These are phyloP conservation scores for Catamblyrhynchus diadema DNA, from an alignment of 2,797 vertebrate species.

Conservation along the genomic window DNA sequence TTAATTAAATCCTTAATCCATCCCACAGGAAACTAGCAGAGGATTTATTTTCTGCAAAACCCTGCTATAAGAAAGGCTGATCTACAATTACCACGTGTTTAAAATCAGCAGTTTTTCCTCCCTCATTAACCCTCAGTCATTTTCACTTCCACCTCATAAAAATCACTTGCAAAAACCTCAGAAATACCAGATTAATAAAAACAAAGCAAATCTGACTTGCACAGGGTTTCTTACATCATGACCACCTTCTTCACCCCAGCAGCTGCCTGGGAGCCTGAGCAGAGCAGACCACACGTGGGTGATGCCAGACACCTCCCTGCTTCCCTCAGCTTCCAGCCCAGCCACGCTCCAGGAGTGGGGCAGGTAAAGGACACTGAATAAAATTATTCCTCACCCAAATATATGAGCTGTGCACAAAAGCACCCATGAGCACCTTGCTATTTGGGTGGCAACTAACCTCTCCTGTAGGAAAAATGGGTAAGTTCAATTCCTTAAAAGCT, in stretches of 20 bases:
- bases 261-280: neutral
- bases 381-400: neutral
- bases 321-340: neutral
- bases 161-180: neutral
- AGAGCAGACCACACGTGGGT: neutral
- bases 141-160: constrained; percentile 2
- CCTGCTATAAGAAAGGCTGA: neutral
- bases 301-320: neutral
- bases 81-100: neutral
- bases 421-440: neutral
- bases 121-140: neutral
- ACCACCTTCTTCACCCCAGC: neutral
- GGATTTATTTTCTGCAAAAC: constrained; percentile 13
- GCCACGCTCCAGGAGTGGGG: rapidly evolving
- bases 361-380: neutral
- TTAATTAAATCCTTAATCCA: neutral
- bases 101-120: neutral
- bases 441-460: neutral
- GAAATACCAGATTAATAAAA: neutral
- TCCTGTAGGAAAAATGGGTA: neutral
- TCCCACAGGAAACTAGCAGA: neutral
- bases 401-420: neutral
- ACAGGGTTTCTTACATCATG: neutral
- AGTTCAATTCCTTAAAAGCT: constrained; percentile 16
- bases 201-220: neutral